A percentile compares a stretch with the other conserved stretches of the same genome.
Evolutionary conservation across 2,113 vertebrate genomes (phyloP).

Genomic region (Pachycephala philippinensis): DNA sequence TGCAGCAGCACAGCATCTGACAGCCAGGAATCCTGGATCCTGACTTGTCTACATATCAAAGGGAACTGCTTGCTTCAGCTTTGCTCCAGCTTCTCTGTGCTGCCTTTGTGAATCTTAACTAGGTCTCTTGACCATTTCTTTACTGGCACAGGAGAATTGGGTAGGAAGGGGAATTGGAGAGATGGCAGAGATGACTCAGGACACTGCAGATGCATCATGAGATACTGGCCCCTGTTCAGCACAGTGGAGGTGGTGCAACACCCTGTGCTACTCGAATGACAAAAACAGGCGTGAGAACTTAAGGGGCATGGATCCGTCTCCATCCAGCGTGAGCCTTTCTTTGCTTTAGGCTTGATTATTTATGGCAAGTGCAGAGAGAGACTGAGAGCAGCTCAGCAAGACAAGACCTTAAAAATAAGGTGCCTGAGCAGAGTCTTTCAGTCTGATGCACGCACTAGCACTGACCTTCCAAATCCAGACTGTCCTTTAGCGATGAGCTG

Average conservation of each 20-base stretch:
- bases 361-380: background rate
- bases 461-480: background rate
- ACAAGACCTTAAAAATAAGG: background rate
- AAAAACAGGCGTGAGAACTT: background rate
- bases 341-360: background rate
- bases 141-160: background rate
- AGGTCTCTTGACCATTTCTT: background rate
- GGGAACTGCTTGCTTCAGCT: conserved; percentile 18
- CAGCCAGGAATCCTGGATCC: background rate
- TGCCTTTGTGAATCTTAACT: conserved; percentile 6
- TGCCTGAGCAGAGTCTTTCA: background rate
- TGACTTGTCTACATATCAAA: background rate
- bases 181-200: conserved; percentile 17
- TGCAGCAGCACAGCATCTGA: background rate
- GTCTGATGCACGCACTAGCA: background rate
- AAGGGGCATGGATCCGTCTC: background rate
- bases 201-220: background rate
- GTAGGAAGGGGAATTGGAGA: background rate
- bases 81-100: background rate
- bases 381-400: background rate
- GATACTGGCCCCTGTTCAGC: background rate
- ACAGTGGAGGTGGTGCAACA: background rate
- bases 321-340: fast-evolving
- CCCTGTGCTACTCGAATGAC: background rate
- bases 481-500: background rate